Evolutionary conservation across 1,140 invertebrate genomes (phyloP).

Genomic region (Conus betulinus): DNA sequence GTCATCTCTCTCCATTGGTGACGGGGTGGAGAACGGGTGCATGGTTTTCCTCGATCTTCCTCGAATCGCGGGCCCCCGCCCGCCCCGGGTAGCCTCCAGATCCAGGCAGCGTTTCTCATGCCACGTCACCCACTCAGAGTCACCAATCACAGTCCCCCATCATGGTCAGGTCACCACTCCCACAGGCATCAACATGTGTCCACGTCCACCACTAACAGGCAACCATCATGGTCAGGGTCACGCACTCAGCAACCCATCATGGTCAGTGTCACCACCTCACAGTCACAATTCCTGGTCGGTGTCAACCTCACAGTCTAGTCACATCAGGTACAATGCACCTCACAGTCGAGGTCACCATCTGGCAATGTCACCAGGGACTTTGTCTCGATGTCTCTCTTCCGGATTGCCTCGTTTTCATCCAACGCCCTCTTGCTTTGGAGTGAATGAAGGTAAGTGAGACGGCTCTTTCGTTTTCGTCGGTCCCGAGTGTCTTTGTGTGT

Average conservation of each 20-base stretch:
- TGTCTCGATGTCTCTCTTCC: background rate
- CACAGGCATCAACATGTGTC: no score
- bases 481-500: no score
- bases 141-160: no score
- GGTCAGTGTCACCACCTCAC: background rate
- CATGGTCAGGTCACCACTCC: no score
- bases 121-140: background rate
- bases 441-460: no score
- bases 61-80: conserved; percentile 52
- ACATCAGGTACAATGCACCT: no score
- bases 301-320: background rate
- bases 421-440: no score
- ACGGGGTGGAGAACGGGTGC: conserved; percentile 53
- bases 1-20: conserved; percentile 52
- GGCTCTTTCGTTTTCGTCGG: no score
- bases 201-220: no score
- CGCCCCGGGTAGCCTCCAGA: conserved; percentile 48
- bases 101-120: conserved; percentile 41
- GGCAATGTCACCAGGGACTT: background rate
- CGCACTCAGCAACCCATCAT: no score
- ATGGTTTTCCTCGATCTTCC: conserved; percentile 46
- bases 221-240: no score
- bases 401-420: background rate
- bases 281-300: background rate
- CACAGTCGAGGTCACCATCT: no score